Evolutionary conservation across 2,113 vertebrate species (phyloP).

Genomic region (Equus przewalskii): DNA sequence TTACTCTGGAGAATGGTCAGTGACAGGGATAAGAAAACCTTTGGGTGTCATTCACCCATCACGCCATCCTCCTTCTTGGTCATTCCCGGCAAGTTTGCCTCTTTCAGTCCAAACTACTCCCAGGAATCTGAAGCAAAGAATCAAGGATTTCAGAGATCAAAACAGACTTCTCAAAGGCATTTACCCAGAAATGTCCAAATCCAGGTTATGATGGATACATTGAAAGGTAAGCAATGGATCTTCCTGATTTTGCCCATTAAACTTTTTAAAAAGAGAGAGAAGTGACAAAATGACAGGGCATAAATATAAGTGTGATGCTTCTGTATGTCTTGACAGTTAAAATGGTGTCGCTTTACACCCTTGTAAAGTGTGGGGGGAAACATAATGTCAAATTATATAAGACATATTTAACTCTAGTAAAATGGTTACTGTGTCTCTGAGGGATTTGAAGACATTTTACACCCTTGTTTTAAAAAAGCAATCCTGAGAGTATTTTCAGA

Average conservation of each 20-base stretch:
- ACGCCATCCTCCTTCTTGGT: neutral
- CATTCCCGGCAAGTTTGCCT: neutral
- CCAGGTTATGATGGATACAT: neutral
- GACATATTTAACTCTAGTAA: constrained; percentile 57
- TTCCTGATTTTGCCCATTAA: neutral
- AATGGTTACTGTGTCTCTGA: neutral
- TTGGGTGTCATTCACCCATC: neutral
- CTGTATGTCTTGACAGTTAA: constrained; percentile 24
- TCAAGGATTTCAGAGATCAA: neutral
- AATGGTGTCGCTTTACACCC: neutral
- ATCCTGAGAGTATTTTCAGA: constrained; percentile 44
- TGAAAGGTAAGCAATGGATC: neutral
- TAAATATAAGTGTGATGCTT: constrained; percentile 60
- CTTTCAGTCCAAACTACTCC: neutral
- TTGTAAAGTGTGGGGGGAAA: neutral
- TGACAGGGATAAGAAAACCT: neutral
- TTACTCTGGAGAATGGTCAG: neutral
- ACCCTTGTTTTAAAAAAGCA: constrained; percentile 31
- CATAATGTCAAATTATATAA: constrained; percentile 56
- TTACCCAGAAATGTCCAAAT: constrained; percentile 14
- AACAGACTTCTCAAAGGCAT: neutral
- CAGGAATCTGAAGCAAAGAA: neutral
- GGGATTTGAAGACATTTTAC: constrained; percentile 21
- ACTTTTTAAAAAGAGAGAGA: neutral
- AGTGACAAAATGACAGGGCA: constrained; percentile 32